A percentile compares a stretch with the other conserved stretches of the same genome.
Evolutionary conservation across 2,888 invertebrate genomes (phyloP).

Genomic region (Agriotes lineatus): DNA sequence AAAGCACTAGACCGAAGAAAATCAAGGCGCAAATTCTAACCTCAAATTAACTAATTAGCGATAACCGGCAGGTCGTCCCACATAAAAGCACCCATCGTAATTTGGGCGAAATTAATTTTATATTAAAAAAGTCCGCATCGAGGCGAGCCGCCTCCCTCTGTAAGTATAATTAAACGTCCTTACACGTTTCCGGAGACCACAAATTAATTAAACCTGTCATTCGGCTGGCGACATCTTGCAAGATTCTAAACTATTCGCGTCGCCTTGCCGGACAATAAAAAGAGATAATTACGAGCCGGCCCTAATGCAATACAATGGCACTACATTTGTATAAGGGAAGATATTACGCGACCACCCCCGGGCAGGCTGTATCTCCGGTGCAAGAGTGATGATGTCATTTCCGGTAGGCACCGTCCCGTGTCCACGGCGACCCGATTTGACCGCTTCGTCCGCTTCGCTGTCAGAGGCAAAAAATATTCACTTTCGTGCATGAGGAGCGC

Average conservation of each 20-base stretch:
- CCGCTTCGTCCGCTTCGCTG: slow-evolving; percentile 31
- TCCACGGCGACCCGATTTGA: slow-evolving; percentile 36
- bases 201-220: slow-evolving; percentile 14
- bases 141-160: neutral
- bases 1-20: too few species aligned
- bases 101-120: too few species aligned
- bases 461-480: slow-evolving; percentile 37
- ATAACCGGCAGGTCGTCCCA: too few species aligned
- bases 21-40: too few species aligned
- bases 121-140: too few species aligned
- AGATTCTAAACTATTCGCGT: slow-evolving; percentile 15
- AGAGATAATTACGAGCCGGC: slow-evolving; percentile 25
- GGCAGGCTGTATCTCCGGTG: slow-evolving; percentile 43
- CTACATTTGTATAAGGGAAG: slow-evolving; percentile 29
- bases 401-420: slow-evolving; percentile 41
- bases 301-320: slow-evolving; percentile 26
- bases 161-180: slow-evolving; percentile 14
- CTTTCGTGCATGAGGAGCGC: slow-evolving; percentile 24
- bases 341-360: slow-evolving; percentile 35
- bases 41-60: too few species aligned
- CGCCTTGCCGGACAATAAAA: slow-evolving; percentile 14
- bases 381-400: slow-evolving; percentile 52
- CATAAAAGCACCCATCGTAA: too few species aligned
- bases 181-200: neutral
- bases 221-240: slow-evolving; percentile 12